A percentile compares a stretch with the other conserved stretches of the same genome.
Evolutionary conservation across 2,113 vertebrate species (phyloP).

Genomic region (Tautogolabrus adspersus): DNA sequence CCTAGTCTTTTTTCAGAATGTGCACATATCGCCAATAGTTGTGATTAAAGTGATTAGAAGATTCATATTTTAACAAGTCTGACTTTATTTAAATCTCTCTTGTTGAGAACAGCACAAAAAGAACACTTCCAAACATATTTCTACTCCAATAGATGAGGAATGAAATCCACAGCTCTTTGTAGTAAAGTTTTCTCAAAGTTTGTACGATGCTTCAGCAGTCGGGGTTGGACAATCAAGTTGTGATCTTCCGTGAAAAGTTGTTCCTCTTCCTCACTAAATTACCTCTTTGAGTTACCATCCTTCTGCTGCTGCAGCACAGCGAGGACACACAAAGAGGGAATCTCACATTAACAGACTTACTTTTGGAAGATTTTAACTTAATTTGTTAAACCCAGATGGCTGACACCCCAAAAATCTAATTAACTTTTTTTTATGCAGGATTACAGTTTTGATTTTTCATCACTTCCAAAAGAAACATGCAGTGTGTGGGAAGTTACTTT

Average conservation of each 20-base stretch:
- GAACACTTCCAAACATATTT: background rate
- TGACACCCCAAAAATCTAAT: background rate
- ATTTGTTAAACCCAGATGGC: background rate
- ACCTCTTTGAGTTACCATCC: background rate
- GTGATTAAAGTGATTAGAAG: too few relatives aligned
- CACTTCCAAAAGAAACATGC: background rate
- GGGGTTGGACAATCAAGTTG: background rate
- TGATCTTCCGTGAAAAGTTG: background rate
- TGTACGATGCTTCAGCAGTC: background rate
- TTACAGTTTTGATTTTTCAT: background rate
- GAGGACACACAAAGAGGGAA: background rate
- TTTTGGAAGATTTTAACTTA: background rate
- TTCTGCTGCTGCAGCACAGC: background rate
- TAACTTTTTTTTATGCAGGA: too few relatives aligned
- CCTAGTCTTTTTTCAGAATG: background rate
- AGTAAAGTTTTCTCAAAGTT: too few relatives aligned
- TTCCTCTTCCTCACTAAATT: background rate
- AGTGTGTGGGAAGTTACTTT: background rate
- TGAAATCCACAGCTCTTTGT: too few relatives aligned
- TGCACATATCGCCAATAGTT: too few relatives aligned
- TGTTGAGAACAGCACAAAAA: too few relatives aligned
- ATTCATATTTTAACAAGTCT: too few relatives aligned
- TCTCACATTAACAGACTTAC: background rate
- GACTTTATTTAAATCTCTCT: too few relatives aligned
- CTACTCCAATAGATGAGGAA: too few relatives aligned